Evolutionary conservation across 2,888 invertebrate genomes (phyloP), one percentile per base, ranked within the genome.

Genomic region (Hirtodrosophila histrioides): DNA sequence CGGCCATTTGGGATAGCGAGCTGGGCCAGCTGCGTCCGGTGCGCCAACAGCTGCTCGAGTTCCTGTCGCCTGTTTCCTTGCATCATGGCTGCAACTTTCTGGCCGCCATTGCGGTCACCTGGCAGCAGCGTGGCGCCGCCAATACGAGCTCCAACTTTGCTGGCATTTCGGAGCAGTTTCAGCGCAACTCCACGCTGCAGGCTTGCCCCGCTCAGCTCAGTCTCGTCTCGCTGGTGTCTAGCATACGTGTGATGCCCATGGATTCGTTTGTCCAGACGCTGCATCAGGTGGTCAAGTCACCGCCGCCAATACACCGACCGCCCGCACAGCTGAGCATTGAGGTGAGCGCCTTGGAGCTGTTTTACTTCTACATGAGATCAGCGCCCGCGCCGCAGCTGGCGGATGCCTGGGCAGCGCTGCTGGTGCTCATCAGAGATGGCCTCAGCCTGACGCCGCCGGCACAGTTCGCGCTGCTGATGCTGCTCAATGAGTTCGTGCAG

Each of bases 191-290:
- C 1, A 75, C 86, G 36, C 89, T 91, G 31, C 94, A 94, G 86
- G 94, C 95, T 12, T 94, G 94, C 78, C 88, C 93, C 4, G 94
- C 94, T 69, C 97, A 97, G 91, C 92, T 94, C 74, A 94, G 95
- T 66, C 92, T 97, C 80, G 96, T 97, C 9, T 94, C 96, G 73
- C 92, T 97, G 71, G 94, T 97, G 45, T 94, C 95, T 53, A 95
- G 96, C 33, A 95, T 97, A 71, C 94, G 96, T 71, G 96, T 96
- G 1, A 94, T 97, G 92, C 96, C 97, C 3, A 94, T 96, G 85
- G 97, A 97, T 88, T 95, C 95, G 53, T 93, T 97, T 79, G 95
- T 97, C 46, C 95, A 95, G 91, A 96, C 96, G 4, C 94, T 97
- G 17, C 95, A 95, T 85, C 95, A 95, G 89, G 96, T 97, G 64